These are phyloP conservation scores for Eilema caniola DNA, from an alignment of 2,888 invertebrate species.

Conservation along the genomic window DNA sequence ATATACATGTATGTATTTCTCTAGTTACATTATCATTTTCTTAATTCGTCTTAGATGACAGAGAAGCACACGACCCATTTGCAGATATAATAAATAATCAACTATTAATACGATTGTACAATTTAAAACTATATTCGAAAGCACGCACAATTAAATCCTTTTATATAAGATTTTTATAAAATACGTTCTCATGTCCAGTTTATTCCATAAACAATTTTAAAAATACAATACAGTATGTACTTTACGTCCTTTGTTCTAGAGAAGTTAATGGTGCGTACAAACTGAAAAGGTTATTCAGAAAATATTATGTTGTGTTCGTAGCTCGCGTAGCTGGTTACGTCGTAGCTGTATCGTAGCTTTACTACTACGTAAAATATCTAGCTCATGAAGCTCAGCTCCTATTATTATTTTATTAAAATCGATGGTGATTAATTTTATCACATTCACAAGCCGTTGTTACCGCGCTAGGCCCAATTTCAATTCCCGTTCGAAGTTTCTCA, in stretches of 20 bases:
- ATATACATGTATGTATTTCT: no score
- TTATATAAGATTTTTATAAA: not conserved
- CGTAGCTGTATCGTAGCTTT: constrained; percentile 1
- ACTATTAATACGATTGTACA: not conserved
- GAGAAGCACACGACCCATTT: no score
- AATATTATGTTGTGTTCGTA: constrained; percentile 6
- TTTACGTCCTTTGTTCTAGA: not conserved
- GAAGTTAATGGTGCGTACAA: constrained; percentile 5
- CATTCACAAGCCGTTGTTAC: not conserved
- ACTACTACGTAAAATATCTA: not conserved
- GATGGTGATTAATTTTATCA: no score
- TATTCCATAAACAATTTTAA: not conserved
- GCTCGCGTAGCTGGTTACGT: constrained; percentile 8
- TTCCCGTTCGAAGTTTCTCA: not conserved
- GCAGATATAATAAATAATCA: no score
- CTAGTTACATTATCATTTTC: no score
- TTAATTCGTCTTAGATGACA: no score
- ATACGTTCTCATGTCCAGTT: not conserved
- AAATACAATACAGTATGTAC: not conserved
- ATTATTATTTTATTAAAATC: not conserved
- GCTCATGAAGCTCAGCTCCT: not conserved
- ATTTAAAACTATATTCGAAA: not conserved
- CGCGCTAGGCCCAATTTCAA: not conserved
- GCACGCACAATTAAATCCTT: not conserved
- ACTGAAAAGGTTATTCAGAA: constrained; percentile 5